Base-by-base conservation (phyloP, 2,888 invertebrate genomes). In the Sphecodes monilicornis region DNA sequence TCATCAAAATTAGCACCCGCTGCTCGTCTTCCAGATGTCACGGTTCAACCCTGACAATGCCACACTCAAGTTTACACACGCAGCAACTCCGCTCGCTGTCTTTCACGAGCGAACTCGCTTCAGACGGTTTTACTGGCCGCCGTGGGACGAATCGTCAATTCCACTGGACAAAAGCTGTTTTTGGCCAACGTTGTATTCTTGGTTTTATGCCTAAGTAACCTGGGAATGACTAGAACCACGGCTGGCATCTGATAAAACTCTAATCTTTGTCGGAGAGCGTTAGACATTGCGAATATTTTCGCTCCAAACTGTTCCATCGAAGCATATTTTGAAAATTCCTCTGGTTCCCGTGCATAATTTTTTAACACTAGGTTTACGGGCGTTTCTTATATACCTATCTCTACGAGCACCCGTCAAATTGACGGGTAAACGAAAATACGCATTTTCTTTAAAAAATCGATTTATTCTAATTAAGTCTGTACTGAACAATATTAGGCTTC, bases 1-100 rank as follows among this genome's bases (percentile, higher is more conserved):
- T 79, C 82, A 71, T 82, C 74, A 85, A 79, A 85, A 85, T 85
- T 85, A 71, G 78, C 76, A 32, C 50, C 76, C 69, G 68, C 43
- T 32, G 78, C 72, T 73, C 75, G 85, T 79, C 78, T 78, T 76
- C 73, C 78, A 72, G 77, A 75, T 76, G 68, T 82, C 69, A 66
- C 36, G 32, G 66, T 36, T 66, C 66, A 22, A 36, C 36, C 22
- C 36, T 36, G 22, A 60, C 66, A 36, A 66, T 32, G 66, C 10
- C 32, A 3, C 66, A 36, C 66, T 36, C 66, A 22, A 32, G 32
- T 36, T 66, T 32, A 36, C 66, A 32, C 36, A 4, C 36, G 36
- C 32, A 11, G 22, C 46, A 5, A 6, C 36, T 3, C 36, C 36
- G 4, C 36, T 4, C 66, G 22, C 11, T 36, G 66, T 66, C 36